Evolutionary conservation across 2,113 vertebrate genomes (phyloP).

Genomic region (Gavia stellata): DNA sequence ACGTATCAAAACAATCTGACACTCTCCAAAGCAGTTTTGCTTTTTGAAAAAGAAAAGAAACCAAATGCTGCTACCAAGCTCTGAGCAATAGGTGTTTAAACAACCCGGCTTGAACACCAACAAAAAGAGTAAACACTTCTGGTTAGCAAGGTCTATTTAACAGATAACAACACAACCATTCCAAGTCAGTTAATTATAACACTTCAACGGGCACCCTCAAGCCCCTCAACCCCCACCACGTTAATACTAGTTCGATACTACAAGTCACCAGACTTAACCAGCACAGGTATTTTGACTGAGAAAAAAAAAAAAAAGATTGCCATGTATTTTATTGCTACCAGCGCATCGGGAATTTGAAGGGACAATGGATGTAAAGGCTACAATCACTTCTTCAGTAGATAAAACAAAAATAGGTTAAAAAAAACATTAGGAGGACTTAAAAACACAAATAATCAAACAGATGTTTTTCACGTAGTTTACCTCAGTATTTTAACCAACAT

Average conservation of each 20-base stretch:
- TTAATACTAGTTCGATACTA: background rate
- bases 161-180: background rate
- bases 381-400: background rate
- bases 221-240: background rate
- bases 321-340: background rate
- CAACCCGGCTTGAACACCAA: background rate
- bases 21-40: background rate
- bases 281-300: background rate
- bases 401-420: background rate
- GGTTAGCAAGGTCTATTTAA: background rate
- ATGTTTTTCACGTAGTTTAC: background rate
- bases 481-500: constrained; percentile 45
- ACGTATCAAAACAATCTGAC: rapidly evolving
- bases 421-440: background rate
- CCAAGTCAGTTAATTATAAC: background rate
- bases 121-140: background rate
- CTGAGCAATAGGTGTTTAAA: background rate
- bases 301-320: background rate
- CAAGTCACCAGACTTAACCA: background rate
- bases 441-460: background rate
- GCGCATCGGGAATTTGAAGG: background rate
- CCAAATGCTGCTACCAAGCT: background rate
- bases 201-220: background rate
- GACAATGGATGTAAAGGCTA: background rate
- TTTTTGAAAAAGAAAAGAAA: background rate